Conservation (phyloP, 2,797 vertebrate genomes). For the Mormyrops boulengeri region DNA sequence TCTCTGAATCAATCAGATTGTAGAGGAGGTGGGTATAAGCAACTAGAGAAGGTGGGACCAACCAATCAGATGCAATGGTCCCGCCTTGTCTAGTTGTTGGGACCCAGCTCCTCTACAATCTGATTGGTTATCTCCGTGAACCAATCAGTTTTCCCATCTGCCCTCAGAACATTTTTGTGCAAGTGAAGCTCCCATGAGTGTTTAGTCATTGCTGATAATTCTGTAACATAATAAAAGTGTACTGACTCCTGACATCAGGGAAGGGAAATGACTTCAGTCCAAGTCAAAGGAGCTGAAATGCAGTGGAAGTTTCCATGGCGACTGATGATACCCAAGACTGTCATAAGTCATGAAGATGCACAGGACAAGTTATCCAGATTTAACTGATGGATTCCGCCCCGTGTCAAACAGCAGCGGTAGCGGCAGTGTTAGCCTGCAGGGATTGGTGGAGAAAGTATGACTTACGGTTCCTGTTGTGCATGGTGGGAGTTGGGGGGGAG, state of each 20-base stretch:
- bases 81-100: not conserved
- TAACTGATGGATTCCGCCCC: not conserved
- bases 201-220: not conserved
- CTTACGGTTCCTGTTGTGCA: constrained; percentile 74
- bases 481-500: constrained; percentile 59
- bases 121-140: not conserved
- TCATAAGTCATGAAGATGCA: not conserved
- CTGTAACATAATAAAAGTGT: not conserved
- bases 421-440: not conserved
- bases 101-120: not conserved
- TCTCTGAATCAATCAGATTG: not conserved
- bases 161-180: not conserved
- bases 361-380: not conserved
- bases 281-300: not conserved
- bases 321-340: not conserved
- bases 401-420: not conserved
- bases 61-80: not conserved
- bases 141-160: not conserved
- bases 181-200: not conserved
- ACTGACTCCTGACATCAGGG: not conserved
- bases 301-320: not conserved
- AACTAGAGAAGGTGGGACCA: not conserved
- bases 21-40: too few relatives aligned
- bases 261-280: not conserved
- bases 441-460: constrained; percentile 22